These are phyloP conservation scores for Grallaria varia DNA, from an alignment of 2,113 vertebrate species.

Conservation along the genomic window DNA sequence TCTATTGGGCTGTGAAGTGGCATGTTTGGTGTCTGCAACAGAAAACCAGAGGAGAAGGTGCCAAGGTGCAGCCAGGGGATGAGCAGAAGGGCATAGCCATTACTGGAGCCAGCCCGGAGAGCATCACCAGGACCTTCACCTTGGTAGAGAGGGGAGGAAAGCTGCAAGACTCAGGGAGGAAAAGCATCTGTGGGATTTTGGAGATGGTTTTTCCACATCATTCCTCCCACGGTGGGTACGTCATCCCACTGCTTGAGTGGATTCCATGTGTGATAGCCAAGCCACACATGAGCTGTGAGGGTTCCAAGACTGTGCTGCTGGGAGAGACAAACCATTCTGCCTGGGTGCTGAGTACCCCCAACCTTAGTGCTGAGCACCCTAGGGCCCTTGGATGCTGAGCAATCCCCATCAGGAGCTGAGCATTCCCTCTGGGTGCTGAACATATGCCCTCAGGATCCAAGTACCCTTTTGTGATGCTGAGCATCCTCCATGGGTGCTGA, in stretches of 20 bases:
- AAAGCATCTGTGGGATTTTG: background rate
- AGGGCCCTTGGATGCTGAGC: background rate
- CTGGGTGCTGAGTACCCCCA: background rate
- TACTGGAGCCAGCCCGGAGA: background rate
- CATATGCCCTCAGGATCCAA: background rate
- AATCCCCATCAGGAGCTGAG: background rate
- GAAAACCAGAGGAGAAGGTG: background rate
- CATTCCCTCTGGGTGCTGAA: background rate
- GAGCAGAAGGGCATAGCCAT: rapidly evolving
- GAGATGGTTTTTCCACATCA: background rate
- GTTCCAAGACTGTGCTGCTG: background rate
- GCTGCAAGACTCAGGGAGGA: background rate
- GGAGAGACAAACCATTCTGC: background rate
- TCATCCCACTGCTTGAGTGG: background rate
- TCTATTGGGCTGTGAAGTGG: background rate
- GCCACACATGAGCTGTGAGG: rapidly evolving
- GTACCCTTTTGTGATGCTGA: background rate
- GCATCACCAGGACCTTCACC: background rate
- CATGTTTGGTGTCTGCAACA: rapidly evolving
- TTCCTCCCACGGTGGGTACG: rapidly evolving
- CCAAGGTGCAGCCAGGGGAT: background rate
- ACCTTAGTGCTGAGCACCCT: background rate
- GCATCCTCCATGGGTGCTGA: background rate
- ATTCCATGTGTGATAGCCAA: background rate
- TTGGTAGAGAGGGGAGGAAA: background rate